Conservation (phyloP, 2,113 vertebrate species). For the Callochromis pleurospilus region DNA sequence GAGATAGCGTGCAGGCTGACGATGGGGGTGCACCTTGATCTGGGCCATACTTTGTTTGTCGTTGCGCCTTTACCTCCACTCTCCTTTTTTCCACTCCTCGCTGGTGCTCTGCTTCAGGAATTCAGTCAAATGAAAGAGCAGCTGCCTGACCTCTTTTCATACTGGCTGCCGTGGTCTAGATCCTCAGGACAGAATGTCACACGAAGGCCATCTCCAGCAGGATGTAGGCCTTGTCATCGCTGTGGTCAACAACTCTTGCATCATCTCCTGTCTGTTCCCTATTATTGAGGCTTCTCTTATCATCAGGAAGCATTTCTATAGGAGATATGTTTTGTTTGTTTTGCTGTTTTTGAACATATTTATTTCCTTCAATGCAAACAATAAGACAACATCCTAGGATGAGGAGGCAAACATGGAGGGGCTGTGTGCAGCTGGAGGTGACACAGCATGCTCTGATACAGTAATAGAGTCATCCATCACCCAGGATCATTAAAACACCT, state of each 20-base stretch:
- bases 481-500: constrained; percentile 57
- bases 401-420: not conserved
- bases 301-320: constrained; percentile 56
- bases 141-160: constrained; percentile 44
- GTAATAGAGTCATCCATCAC: constrained; percentile 73
- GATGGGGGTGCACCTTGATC: constrained; percentile 57
- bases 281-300: constrained; percentile 45
- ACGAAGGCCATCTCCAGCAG: constrained; percentile 4
- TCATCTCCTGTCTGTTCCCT: constrained; percentile 7
- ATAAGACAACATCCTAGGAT: constrained; percentile 38
- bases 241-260: constrained; percentile 13
- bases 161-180: not conserved
- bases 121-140: constrained; percentile 43
- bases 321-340: constrained; percentile 51
- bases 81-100: not conserved
- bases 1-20: constrained; percentile 53
- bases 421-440: constrained; percentile 62
- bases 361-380: constrained; percentile 52
- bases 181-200: constrained; percentile 3
- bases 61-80: constrained; percentile 32
- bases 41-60: constrained; percentile 43
- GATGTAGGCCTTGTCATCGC: constrained; percentile 2
- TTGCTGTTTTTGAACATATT: constrained; percentile 51
- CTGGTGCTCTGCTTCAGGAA: constrained; percentile 5
- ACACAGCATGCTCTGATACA: constrained; percentile 58